Base-by-base conservation (phyloP, 2,797 vertebrate genomes). In the Rallus crepitans region DNA sequence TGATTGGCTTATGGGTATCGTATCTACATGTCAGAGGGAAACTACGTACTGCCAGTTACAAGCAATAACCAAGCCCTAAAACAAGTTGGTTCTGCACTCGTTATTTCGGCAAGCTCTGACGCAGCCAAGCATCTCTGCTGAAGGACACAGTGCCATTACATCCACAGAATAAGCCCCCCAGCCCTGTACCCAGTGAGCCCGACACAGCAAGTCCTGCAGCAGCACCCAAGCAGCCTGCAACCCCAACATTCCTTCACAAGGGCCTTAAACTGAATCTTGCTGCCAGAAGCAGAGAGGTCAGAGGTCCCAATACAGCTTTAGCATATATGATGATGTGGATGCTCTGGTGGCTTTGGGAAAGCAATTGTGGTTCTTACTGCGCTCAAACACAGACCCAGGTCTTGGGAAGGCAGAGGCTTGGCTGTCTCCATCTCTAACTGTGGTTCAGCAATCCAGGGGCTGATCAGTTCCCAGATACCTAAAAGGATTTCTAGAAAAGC, bases 161-260 rank as follows among this genome's bases (percentile, higher is more conserved):
- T 45, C 42, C 18, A 45, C 42, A 45, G 30, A 70, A 52, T 0
- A 6, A 47, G 31, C 6, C 23, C 57, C 23, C 25, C 68, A 55
- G 42, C 20, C 35, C 70, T 13, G 28, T 11, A 53, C 33, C 28
- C 2, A 7, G 42, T 8, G 9, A 52, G 30, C 11, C 35, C 8
- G 6, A 8, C 3, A 25, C 42, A 6, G 40, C 37, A 31, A 10
- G 15, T 33, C 12, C 45, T 31, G 35, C 56, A 17, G 39, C 56
- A 66, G 48, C 27, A 21, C 21, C 47, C 23, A 2, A 48, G 52
- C 52, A 28, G 31, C 23, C 47, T 37, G 23, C 56, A 68, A 45
- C 3, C 27, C 61, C 56, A 35, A 4, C 0, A 1, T 5, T 66
- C 81, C 69, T 15, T 23, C 66, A n/a, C 0, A 0, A 65, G 56